Base-by-base conservation (phyloP, 1,140 invertebrate genomes). In the Drosophila bifasciata region DNA sequence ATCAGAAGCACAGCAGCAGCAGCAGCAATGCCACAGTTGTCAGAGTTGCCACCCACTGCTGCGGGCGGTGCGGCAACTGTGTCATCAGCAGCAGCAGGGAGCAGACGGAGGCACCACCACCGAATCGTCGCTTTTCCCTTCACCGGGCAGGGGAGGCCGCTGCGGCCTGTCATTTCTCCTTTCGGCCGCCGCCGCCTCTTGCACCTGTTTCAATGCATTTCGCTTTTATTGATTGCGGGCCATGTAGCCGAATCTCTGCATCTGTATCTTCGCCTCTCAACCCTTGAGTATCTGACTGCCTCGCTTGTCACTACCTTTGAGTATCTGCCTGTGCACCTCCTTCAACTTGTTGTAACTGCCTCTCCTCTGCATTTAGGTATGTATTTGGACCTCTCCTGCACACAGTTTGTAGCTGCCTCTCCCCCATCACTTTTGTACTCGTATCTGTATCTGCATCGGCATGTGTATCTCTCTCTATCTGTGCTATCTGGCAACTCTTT, bases 191-290 rank as follows among this genome's bases (percentile, higher is more conserved):
- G 7, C 52, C 57, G 62, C 44, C 61, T 62, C 59, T 36, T 86
- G 81, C 81, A 86, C 81, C 81, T 86, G 81, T 88, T 88, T 62
- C 56, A 81, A 71, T 63, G 83, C 81, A 68, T 86, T 86, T 67
- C 74, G 69, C 69, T 67, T 76, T 86, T 86, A 86, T 86, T 86
- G 81, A 86, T 86, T 88, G 83, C 81, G 61, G 53, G 55, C 62
- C 55, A 23, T 59, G 61, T 75, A 63, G 23, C 28, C 43, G 55
- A 55, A 72, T 73, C 58, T 62, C 46, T 19, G 50, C 19, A 32
- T 41, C n/a, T 50, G 48, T 50, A 21, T 50, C 25, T 28, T 8
- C 8, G 2, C 8, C 25, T 28, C 25, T 28, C 7, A 5, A 25
- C 28, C 8, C 9, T 28, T 28, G 28, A 9, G 28, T 8, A 28